Percentiles rank a stretch among this genome's conserved stretches.
Evolutionary conservation across 2,888 invertebrate species (phyloP).

Genomic region (Diarsia dahlii): DNA sequence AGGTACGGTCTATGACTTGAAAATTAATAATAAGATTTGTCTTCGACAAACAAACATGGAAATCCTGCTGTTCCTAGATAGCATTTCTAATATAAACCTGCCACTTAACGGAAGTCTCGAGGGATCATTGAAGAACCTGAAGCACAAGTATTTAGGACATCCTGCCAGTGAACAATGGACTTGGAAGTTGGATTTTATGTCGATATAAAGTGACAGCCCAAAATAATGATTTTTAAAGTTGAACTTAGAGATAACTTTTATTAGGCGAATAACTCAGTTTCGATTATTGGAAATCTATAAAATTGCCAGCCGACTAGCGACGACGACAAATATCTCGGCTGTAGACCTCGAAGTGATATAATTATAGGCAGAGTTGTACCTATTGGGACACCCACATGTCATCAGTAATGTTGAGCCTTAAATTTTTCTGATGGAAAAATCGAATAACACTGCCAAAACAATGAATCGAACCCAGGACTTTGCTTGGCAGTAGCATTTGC

Average conservation of each 20-base stretch:
- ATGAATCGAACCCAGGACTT: background rate
- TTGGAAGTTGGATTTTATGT: constrained; percentile 8
- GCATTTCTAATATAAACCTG: background rate
- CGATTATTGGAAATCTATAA: constrained; percentile 12
- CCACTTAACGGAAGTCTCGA: background rate
- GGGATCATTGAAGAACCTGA: constrained; percentile 3
- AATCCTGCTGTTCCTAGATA: background rate
- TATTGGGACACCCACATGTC: background rate
- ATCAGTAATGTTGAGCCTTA: background rate
- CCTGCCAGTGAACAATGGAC: background rate
- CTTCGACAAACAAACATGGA: background rate
- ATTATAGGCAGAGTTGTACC: background rate
- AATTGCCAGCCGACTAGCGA: background rate
- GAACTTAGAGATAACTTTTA: constrained; percentile 11
- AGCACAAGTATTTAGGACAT: background rate
- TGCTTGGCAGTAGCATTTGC: background rate
- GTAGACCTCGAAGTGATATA: background rate
- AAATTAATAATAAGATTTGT: background rate
- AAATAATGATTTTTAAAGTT: constrained; percentile 1
- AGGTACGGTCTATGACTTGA: no score
- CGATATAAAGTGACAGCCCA: constrained; percentile 4
- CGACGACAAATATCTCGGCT: background rate
- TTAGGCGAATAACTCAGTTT: background rate
- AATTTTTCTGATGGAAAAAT: background rate
- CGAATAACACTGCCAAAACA: background rate